These are phyloP conservation scores for Macquaria australasica DNA, from an alignment of 2,113 vertebrate genomes.

Conservation along the genomic window DNA sequence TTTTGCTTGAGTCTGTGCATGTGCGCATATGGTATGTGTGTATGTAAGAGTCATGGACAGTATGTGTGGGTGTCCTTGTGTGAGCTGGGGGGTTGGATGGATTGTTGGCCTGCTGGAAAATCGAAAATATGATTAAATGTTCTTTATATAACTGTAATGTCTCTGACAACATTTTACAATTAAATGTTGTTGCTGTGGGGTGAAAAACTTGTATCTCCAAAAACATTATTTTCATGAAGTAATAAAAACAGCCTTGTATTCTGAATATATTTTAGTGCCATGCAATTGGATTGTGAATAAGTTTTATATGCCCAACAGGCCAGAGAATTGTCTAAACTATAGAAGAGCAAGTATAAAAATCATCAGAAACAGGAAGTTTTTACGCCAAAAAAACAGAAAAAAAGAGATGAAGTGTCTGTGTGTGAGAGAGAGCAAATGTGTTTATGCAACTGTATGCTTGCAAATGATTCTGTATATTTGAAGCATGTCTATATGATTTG, in stretches of 20 bases:
- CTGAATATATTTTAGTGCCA: neutral
- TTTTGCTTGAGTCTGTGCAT: neutral
- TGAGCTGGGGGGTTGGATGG: neutral
- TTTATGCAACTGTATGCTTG: neutral
- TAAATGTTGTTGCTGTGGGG: neutral
- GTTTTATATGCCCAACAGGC: constrained; percentile 1
- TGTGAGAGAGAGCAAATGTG: neutral
- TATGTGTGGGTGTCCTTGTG: neutral
- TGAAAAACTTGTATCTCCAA: neutral
- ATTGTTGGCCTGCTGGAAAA: constrained; percentile 6
- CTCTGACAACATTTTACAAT: constrained; percentile 20
- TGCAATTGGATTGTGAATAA: neutral
- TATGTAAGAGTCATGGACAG: neutral
- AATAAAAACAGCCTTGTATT: neutral
- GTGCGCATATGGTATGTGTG: neutral
- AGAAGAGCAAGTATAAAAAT: constrained; percentile 1
- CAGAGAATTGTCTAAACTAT: neutral
- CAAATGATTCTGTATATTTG: neutral
- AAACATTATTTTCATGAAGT: neutral
- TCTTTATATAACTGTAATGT: constrained; percentile 7
- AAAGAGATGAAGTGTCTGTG: neutral
- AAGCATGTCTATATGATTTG: neutral
- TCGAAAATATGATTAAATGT: constrained; percentile 10
- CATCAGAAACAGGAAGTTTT: neutral
- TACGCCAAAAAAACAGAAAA: no score